Evolutionary conservation across 1,140 invertebrate genomes (phyloP).

Genomic region (Brachionus rotundiformis): DNA sequence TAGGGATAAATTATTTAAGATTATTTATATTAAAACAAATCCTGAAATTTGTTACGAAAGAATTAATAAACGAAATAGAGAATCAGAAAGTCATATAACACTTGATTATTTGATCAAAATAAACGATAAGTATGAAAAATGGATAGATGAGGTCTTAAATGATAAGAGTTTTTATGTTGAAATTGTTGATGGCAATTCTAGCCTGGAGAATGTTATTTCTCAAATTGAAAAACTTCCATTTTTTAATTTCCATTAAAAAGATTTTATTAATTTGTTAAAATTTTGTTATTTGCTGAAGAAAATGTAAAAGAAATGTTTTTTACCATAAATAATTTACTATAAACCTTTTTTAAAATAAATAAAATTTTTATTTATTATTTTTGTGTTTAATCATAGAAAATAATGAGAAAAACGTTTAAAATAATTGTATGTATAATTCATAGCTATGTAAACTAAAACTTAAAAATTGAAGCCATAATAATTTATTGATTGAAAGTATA

Average conservation of each 20-base stretch:
- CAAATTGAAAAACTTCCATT: constrained; percentile 17
- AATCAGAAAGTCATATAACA: constrained; percentile 26
- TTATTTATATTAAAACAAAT: constrained; percentile 26
- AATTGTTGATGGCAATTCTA: constrained; percentile 30
- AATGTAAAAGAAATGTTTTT: neutral
- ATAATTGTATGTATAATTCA: too few relatives aligned
- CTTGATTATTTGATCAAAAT: constrained; percentile 45
- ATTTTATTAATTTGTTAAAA: neutral
- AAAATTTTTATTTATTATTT: too few relatives aligned
- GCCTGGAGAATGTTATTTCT: neutral
- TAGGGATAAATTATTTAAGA: neutral
- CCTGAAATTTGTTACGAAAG: constrained; percentile 38
- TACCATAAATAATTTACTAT: too few relatives aligned
- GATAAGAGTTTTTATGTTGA: neutral
- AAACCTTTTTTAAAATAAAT: too few relatives aligned
- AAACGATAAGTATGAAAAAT: constrained; percentile 31
- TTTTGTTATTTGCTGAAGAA: neutral
- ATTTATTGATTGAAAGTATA: too few relatives aligned
- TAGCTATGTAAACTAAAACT: too few relatives aligned
- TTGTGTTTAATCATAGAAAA: too few relatives aligned
- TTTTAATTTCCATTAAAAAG: neutral
- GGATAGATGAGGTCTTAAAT: constrained; percentile 10
- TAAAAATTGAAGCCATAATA: too few relatives aligned
- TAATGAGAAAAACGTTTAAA: too few relatives aligned
- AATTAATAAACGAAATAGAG: constrained; percentile 24